phyloP scores from a whole-genome alignment of 2,797 vertebrate species.

The Siniperca obscura region DNA sequence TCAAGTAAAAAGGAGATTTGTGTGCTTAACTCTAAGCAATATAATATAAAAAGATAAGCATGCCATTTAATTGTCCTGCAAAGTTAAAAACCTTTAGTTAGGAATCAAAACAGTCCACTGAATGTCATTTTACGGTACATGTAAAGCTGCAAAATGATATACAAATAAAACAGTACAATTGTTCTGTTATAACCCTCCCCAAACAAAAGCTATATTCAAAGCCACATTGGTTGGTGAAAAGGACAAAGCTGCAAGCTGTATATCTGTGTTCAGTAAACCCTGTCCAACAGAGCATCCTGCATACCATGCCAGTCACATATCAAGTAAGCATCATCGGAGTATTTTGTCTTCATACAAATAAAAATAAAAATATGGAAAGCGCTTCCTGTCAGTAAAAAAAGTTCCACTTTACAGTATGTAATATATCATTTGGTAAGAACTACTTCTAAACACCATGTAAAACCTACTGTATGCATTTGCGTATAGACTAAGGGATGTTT shows the following conservation, averaged over 20 bases:
- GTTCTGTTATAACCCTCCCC: not conserved
- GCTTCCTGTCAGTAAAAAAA: conserved; percentile 5
- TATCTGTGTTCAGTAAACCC: not conserved
- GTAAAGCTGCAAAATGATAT: conserved; percentile 50
- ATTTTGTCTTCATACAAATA: conserved; percentile 37
- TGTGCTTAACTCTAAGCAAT: conserved; percentile 49
- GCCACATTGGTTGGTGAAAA: not conserved
- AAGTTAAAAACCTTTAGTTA: conserved; percentile 21
- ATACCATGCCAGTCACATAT: conserved; percentile 19
- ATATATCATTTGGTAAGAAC: conserved; percentile 24
- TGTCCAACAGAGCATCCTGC: not conserved
- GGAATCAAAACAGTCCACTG: conserved; percentile 25
- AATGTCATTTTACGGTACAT: conserved; percentile 44
- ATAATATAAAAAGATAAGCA: conserved; percentile 22
- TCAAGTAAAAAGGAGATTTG: conserved; percentile 44
- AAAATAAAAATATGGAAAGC: conserved; percentile 53
- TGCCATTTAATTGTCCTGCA: not conserved
- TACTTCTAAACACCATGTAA: conserved; percentile 45
- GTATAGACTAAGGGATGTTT: conserved; percentile 21
- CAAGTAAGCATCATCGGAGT: conserved; percentile 58
- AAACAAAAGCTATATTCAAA: conserved; percentile 1
- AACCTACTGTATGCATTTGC: conserved; percentile 20
- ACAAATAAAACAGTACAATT: conserved; percentile 52
- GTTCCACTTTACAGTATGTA: conserved; percentile 43
- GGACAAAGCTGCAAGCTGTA: not conserved